Evolutionary conservation across 2,797 vertebrate genomes (phyloP).

Genomic region (Squalus acanthias): DNA sequence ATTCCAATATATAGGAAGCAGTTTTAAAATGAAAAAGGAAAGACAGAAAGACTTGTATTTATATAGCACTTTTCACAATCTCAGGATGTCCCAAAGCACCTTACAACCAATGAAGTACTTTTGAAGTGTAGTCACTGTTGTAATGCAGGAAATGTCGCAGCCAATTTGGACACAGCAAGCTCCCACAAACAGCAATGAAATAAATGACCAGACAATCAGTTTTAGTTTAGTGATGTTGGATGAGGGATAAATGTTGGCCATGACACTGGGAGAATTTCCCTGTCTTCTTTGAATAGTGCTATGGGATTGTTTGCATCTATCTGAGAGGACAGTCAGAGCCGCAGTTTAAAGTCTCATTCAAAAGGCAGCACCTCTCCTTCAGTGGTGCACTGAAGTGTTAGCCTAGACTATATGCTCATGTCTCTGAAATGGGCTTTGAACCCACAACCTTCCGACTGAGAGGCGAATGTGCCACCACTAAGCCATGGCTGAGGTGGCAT

Average conservation of each 20-base stretch:
- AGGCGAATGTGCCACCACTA: too few relatives aligned
- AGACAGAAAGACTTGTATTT: neutral
- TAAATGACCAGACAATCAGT: neutral
- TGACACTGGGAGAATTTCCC: neutral
- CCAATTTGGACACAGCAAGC: neutral
- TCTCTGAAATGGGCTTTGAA: too few relatives aligned
- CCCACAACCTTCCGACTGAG: too few relatives aligned
- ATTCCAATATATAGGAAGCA: neutral
- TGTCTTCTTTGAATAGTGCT: neutral
- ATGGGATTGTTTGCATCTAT: neutral
- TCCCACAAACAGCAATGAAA: neutral
- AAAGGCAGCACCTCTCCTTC: neutral
- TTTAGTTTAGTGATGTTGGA: neutral
- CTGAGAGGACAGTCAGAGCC: neutral
- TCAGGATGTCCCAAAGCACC: neutral
- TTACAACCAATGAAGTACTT: neutral
- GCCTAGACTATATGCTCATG: neutral
- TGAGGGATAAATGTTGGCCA: neutral
- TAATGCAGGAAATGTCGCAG: neutral
- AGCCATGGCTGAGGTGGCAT: too few relatives aligned
- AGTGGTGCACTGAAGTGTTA: neutral
- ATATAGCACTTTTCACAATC: neutral
- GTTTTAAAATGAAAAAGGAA: neutral
- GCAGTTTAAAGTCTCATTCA: neutral
- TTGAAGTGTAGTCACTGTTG: too few relatives aligned